Conservation (phyloP, 1,140 invertebrate genomes). For the Diprion similis region DNA sequence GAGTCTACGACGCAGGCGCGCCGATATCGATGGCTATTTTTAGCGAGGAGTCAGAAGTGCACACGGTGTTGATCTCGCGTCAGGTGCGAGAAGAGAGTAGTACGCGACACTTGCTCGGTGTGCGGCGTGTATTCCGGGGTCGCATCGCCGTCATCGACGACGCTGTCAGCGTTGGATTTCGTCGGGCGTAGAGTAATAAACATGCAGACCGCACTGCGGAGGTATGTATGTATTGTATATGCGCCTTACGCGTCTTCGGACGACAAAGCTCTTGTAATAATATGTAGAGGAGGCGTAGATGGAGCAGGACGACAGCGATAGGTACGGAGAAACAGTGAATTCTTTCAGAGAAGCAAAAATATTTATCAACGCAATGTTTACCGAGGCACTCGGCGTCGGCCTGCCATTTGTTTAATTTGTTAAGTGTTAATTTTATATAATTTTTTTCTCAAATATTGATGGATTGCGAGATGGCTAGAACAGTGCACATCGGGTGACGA, state of each 20-base stretch:
- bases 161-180: neutral
- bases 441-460: conserved; percentile 49
- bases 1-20: conserved; percentile 25
- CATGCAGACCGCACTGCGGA: conserved; percentile 1
- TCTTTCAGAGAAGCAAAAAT: conserved; percentile 49
- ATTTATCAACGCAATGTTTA: conserved; percentile 60
- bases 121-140: neutral
- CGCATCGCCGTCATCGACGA: neutral
- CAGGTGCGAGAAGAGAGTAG: too few species aligned
- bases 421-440: conserved; percentile 58
- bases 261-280: neutral
- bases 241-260: neutral
- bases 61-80: neutral
- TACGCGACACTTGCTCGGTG: neutral
- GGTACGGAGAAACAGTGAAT: conserved; percentile 26
- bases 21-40: conserved; percentile 47
- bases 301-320: conserved; percentile 25
- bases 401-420: conserved; percentile 57
- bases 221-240: neutral
- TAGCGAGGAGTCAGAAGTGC: conserved; percentile 38
- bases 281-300: conserved; percentile 29
- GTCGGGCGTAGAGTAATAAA: conserved; percentile 21
- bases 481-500: conserved; percentile 14
- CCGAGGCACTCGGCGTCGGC: conserved; percentile 23
- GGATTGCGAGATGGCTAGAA: conserved; percentile 27